phyloP scores from a whole-genome alignment of 1,140 invertebrate species.

The Meloidogyne hapla region DNA sequence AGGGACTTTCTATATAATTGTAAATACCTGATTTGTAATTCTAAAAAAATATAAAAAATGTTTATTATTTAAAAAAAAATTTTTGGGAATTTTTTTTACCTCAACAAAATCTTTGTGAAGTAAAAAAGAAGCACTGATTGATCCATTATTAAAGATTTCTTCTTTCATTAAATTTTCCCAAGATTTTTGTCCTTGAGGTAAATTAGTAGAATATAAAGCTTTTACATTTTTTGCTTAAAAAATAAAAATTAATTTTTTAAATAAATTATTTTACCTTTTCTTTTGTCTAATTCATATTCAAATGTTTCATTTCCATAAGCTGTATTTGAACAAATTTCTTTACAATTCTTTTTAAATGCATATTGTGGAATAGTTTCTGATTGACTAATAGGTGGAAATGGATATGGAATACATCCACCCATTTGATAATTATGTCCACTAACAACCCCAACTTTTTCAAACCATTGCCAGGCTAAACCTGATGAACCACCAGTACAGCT shows the following conservation, averaged over 20 bases:
- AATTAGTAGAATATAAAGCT: not conserved
- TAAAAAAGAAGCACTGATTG: slow-evolving; percentile 8
- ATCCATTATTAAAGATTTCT: slow-evolving; percentile 28
- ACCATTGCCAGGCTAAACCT: slow-evolving; percentile 4
- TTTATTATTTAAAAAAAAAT: too few relatives aligned
- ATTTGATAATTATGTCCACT: slow-evolving; percentile 6
- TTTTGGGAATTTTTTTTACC: too few relatives aligned
- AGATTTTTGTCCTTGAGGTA: not conserved
- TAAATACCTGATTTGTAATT: slow-evolving; percentile 4
- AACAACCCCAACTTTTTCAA: slow-evolving; percentile 5
- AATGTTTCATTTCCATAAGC: not conserved
- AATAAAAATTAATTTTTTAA: not conserved
- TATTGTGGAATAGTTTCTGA: not conserved
- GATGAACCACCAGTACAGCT: slow-evolving; percentile 19
- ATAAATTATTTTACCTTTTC: not conserved
- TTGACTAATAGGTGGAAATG: not conserved
- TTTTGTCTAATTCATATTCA: slow-evolving; percentile 13
- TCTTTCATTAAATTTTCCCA: slow-evolving; percentile 26
- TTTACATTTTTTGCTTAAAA: not conserved
- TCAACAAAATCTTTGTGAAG: slow-evolving; percentile 10
- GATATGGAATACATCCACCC: slow-evolving; percentile 18
- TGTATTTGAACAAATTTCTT: slow-evolving; percentile 13
- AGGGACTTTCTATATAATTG: not conserved
- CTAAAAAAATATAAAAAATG: not conserved
- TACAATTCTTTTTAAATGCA: not conserved